Conservation (phyloP, 1,140 invertebrate species). For the Galendromus occidentalis region DNA sequence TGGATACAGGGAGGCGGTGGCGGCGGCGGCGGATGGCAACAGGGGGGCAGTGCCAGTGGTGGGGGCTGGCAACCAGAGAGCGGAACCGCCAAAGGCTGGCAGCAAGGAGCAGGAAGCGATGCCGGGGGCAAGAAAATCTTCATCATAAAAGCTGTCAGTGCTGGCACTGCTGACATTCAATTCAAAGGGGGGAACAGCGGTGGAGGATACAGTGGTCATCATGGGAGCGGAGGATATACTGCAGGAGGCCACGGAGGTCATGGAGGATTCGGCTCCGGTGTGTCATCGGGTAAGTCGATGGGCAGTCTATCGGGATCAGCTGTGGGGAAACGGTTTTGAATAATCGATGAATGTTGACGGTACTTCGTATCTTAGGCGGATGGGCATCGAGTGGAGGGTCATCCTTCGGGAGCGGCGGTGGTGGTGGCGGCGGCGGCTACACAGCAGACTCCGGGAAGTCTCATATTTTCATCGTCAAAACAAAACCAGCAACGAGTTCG, state of each 20-base stretch:
- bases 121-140: neutral
- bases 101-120: neutral
- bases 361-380: no score
- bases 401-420: no score
- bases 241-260: neutral
- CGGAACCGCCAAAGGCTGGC: neutral
- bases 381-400: no score
- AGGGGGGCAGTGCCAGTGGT: neutral
- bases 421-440: neutral
- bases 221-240: neutral
- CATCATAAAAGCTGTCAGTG: neutral
- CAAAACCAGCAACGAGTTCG: neutral
- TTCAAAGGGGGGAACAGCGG: no score
- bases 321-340: no score
- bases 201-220: no score
- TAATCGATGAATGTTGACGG: no score
- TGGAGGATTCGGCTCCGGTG: neutral
- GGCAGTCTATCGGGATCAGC: no score
- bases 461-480: constrained; percentile 8
- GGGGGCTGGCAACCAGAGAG: neutral
- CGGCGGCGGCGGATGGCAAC: neutral
- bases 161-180: neutral
- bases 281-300: neutral
- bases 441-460: neutral
- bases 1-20: neutral